These are phyloP conservation scores for Danaus chrysippus DNA, from an alignment of 2,888 invertebrate genomes.

Conservation along the genomic window DNA sequence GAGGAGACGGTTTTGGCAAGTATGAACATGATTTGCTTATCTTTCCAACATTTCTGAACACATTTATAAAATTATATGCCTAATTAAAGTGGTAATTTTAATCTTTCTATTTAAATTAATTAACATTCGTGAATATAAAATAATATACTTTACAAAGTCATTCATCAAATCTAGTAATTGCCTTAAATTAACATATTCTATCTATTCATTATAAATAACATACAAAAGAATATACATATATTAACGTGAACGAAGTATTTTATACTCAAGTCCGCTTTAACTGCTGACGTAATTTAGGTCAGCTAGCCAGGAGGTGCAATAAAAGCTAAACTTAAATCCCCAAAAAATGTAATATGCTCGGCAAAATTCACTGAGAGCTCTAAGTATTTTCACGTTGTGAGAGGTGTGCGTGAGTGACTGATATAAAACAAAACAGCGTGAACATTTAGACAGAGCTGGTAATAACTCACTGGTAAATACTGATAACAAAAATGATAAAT, in stretches of 20 bases:
- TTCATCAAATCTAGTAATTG: too few relatives aligned
- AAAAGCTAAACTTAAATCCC: conserved; percentile 4
- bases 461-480: conserved; percentile 65
- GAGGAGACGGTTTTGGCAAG: too few relatives aligned
- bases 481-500: conserved; percentile 64
- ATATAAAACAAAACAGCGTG: conserved; percentile 66
- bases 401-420: conserved; percentile 57
- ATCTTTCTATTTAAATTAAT: too few relatives aligned
- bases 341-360: conserved; percentile 3
- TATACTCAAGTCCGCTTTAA: background rate
- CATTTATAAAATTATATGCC: too few relatives aligned
- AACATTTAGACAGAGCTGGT: conserved; percentile 62
- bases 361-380: conserved; percentile 12
- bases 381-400: conserved; percentile 19
- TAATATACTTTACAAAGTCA: too few relatives aligned
- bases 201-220: too few relatives aligned
- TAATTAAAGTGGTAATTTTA: too few relatives aligned
- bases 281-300: background rate
- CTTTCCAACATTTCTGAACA: too few relatives aligned
- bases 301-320: conserved; percentile 1
- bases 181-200: too few relatives aligned
- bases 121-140: too few relatives aligned
- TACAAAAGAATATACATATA: background rate
- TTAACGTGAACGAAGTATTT: background rate
- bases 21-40: too few relatives aligned